A percentile compares a stretch with the other conserved stretches of the same genome.
Evolutionary conservation across 2,888 invertebrate species (phyloP).

Genomic region (Cosmia trapezina): DNA sequence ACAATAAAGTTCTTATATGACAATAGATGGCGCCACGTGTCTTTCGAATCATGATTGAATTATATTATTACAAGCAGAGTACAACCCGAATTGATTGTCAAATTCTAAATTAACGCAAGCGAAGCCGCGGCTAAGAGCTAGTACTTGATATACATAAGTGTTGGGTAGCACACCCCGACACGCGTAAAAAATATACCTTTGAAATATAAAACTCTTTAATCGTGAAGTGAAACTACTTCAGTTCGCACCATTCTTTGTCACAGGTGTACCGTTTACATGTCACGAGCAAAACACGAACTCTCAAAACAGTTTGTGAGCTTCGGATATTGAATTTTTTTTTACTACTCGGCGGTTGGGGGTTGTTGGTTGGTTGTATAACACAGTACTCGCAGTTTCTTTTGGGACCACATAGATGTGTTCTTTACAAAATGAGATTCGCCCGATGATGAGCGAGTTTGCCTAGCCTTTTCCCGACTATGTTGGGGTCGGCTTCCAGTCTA

Average conservation of each 20-base stretch:
- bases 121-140: no score
- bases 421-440: background rate
- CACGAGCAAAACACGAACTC: constrained; percentile 1
- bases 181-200: background rate
- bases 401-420: background rate
- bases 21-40: no score
- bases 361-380: background rate
- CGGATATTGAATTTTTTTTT: background rate
- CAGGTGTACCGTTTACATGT: constrained; percentile 13
- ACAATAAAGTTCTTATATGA: no score
- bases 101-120: no score
- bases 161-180: background rate
- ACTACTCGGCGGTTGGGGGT: background rate
- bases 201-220: constrained; percentile 11
- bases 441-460: no score
- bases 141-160: background rate
- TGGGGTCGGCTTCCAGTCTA: no score
- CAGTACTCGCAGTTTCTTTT: background rate
- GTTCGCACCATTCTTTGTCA: background rate
- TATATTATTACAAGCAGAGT: no score
- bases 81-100: no score
- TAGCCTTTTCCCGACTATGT: no score
- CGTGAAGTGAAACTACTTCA: background rate
- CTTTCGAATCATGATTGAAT: no score
- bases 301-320: constrained; percentile 10